Conservation (phyloP, 2,888 invertebrate genomes). For the Automeris io region DNA sequence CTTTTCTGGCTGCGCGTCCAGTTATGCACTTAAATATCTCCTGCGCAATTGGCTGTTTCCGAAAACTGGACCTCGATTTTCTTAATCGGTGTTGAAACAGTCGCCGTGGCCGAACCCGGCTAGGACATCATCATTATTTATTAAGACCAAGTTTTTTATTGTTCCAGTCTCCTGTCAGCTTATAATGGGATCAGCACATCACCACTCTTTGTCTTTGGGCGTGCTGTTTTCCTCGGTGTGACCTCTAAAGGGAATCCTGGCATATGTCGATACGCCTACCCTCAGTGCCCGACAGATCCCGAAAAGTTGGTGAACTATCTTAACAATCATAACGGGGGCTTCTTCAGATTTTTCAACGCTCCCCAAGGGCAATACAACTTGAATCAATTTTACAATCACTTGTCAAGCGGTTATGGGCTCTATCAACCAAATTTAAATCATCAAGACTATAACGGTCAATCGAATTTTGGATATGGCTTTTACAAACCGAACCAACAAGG, state of each 20-base stretch:
- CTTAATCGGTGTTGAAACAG: no score
- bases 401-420: conserved; percentile 28
- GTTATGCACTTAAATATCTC: no score
- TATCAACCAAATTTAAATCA: conserved; percentile 11
- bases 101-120: no score
- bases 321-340: conserved; percentile 91
- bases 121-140: no score
- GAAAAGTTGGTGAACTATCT: conserved; percentile 85
- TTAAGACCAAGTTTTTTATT: no score
- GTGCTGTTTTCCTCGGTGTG: conserved; percentile 85
- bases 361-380: conserved; percentile 31
- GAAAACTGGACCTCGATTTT: no score
- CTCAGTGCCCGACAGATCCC: conserved; percentile 84
- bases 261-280: conserved; percentile 81
- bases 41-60: no score
- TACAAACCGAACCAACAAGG: conserved; percentile 19
- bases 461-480: conserved; percentile 14
- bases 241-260: conserved; percentile 78
- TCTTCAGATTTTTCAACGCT: conserved; percentile 86
- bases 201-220: conserved; percentile 84
- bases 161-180: conserved; percentile 75
- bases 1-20: no score
- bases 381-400: conserved; percentile 51
- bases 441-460: conserved; percentile 7
- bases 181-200: conserved; percentile 75